Conservation (phyloP, 1,140 invertebrate genomes). For the Drosophila kepulauana region DNA sequence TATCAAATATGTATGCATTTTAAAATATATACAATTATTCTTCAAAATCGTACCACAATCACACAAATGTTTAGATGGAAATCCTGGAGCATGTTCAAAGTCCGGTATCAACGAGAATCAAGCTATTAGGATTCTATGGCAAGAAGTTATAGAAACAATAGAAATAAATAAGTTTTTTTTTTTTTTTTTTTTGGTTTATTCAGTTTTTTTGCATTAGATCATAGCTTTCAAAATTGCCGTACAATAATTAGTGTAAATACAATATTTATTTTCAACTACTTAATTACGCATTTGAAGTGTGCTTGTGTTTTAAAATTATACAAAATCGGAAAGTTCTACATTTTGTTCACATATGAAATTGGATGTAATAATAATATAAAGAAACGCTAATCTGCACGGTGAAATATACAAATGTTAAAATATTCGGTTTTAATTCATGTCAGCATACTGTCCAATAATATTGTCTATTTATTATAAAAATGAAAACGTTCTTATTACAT, state of each 20-base stretch:
- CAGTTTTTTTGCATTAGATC: constrained; percentile 32
- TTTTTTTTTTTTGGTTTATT: constrained; percentile 33
- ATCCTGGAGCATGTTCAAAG: constrained; percentile 85
- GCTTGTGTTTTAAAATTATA: constrained; percentile 36
- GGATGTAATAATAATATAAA: neutral
- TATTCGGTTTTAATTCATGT: constrained; percentile 32
- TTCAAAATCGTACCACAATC: constrained; percentile 36
- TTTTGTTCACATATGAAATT: constrained; percentile 15
- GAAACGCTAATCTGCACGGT: constrained; percentile 14
- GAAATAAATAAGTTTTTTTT: constrained; percentile 18
- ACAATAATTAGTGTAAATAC: constrained; percentile 69
- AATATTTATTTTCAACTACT: constrained; percentile 47
- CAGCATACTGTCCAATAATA: constrained; percentile 33
- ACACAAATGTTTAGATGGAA: constrained; percentile 75
- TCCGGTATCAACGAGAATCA: constrained; percentile 84
- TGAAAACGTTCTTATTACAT: constrained; percentile 24
- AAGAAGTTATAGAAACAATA: constrained; percentile 72
- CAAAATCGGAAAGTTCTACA: constrained; percentile 7
- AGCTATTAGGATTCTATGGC: constrained; percentile 84
- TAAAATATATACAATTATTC: constrained; percentile 42
- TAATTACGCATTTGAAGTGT: constrained; percentile 22
- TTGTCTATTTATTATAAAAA: constrained; percentile 11
- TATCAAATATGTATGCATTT: constrained; percentile 44
- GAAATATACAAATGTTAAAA: constrained; percentile 25
- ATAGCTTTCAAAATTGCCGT: constrained; percentile 47